Base-by-base conservation (phyloP, 2,888 invertebrate species). In the Halocaridina rubra region DNA sequence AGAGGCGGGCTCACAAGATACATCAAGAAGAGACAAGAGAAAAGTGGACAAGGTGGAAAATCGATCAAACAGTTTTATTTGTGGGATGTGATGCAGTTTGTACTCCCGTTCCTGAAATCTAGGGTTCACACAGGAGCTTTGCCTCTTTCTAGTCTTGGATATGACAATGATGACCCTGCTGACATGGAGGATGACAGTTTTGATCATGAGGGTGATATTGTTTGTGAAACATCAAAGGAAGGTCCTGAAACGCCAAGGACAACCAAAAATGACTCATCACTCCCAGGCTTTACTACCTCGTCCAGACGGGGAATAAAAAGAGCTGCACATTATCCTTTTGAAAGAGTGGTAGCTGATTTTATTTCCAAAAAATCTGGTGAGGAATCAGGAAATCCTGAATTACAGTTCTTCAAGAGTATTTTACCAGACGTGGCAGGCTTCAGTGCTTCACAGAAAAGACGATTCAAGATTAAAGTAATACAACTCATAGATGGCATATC, bases 331-430 rank as follows among this genome's bases (percentile, higher is more conserved):
- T 3, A 69, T 69, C 69, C 69, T 22, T 69, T 24, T 24, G 24
- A 69, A 69, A 69, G n/a, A n/a, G n/a, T n/a, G n/a, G n/a, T n/a
- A n/a, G n/a, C n/a, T n/a, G n/a, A n/a, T n/a, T n/a, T n/a, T n/a
- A n/a, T n/a, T n/a, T n/a, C n/a, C n/a, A n/a, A n/a, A n/a, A n/a
- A 69, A 69, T 29, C 69, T 69, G 69, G 69, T 69, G 69, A 69
- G 22, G 69, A 69, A 69, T 69, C 59, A 69, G 13, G 29, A 69
- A 8, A 69, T 19, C 69, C 22, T 4, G 22, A 19, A 27, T 69
- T n/a, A n/a, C 24, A 69, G 69, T 69, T 69, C 69, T 69, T 69
- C 8, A 69, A 69, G 29, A 69, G 69, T 69, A 3, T 69, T 69
- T 29, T 69, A 29, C 69, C 69, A 22, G 69, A 69, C 69, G 24